Base-by-base conservation (phyloP, 1,140 invertebrate species). In the Chlorops oryzae region DNA sequence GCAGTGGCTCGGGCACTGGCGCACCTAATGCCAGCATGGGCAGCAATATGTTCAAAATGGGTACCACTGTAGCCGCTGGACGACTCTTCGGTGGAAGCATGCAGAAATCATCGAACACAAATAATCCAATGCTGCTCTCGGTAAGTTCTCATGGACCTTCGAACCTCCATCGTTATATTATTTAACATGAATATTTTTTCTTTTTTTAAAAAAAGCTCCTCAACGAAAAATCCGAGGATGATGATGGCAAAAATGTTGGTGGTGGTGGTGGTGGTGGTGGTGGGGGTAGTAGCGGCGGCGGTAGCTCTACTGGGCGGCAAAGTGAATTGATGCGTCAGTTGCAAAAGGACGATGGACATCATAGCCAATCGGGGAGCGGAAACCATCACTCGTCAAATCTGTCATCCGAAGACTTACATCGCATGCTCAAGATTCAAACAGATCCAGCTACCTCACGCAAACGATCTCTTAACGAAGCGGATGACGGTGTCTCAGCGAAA, bases 221-320 rank as follows among this genome's bases (percentile, higher is more conserved):
- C 22, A 92, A 91, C 63, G 86, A 88, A 48, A 88, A 86, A 71
- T 85, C 81, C 41, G 87, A 92, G 54, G 86, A 89, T 55, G 87
- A 90, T 56, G 80, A 82, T 54, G 85, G 60, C 73, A 77, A 47
- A 73, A 78, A 23, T 2, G 20, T 34, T 20, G 28, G 50, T 44
- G 2, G 50, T 3, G n/a, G n/a, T n/a, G n/a, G n/a, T n/a, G n/a
- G n/a, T n/a, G n/a, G n/a, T n/a, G n/a, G n/a, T 56, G 80, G 82
- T 54, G 85, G 60, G 73, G 77, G 46, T 72, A 78, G 24, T 2
- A 21, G 28, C 22, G 28, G 50, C 47, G 2, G 50, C 3, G 46
- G 55, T 0, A 47, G 2, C 34, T 58, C 21, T 53, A 47, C 54
- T 44, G 82, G 83, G 51, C 80, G 80, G 32, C 79, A 80, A 40